These are phyloP conservation scores for Nasonia oneida DNA, from an alignment of 2,888 invertebrate genomes.

Conservation along the genomic window DNA sequence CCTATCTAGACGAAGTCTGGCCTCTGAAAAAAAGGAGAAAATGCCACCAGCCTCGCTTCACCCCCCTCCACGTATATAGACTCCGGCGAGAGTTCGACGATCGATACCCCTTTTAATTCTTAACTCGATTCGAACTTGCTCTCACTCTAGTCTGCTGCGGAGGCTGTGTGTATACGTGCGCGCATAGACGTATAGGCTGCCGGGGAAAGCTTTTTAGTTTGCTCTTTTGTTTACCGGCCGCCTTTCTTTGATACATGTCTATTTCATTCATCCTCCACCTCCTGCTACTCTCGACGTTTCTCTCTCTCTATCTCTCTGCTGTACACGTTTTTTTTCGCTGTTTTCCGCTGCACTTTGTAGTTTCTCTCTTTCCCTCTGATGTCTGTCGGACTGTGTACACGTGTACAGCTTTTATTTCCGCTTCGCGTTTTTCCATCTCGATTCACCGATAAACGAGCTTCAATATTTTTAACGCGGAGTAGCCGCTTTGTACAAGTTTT, in stretches of 20 bases:
- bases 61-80: conserved; percentile 20
- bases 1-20: conserved; percentile 52
- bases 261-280: conserved; percentile 24
- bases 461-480: neutral
- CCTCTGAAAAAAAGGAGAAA: conserved; percentile 33
- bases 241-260: conserved; percentile 25
- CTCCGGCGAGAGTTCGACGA: conserved; percentile 51
- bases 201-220: neutral
- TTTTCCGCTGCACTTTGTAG: conserved; percentile 15
- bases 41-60: conserved; percentile 1
- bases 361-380: neutral
- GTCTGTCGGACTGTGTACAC: neutral
- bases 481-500: neutral
- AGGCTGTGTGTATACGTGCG: conserved; percentile 27
- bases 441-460: conserved; percentile 18
- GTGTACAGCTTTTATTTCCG: neutral
- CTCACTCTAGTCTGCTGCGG: conserved; percentile 46
- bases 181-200: neutral
- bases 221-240: conserved; percentile 44
- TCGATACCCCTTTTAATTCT: conserved; percentile 68
- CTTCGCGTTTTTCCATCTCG: conserved; percentile 10
- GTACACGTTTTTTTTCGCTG: neutral
- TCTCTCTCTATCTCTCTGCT: conserved; percentile 12
- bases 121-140: conserved; percentile 67
- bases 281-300: neutral